Evolutionary conservation across 1,140 invertebrate species (phyloP), one percentile per base, ranked within the genome.

Genomic region (Reticulitermes speratus): DNA sequence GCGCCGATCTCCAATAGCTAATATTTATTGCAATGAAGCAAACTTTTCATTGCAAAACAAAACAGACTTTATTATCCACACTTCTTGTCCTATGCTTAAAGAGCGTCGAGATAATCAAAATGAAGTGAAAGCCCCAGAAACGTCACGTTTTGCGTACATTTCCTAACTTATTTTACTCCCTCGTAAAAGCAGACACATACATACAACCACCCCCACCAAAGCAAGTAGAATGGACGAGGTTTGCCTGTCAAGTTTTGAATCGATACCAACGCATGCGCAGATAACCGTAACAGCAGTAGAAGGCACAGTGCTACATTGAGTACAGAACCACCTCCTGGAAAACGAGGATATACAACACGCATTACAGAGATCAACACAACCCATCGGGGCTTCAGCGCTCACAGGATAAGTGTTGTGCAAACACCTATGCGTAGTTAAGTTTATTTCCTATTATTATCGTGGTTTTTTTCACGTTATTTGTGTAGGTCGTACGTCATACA

Each of bases 241-340:
- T 75, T 75, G 65, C 65, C 65, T 75, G 65, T 75, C 14, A 75
- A 75, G 65, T 75, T 75, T 75, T 75, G 25, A 75, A 75, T 75
- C 65, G 65, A 75, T 75, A 75, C 25, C 14, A 30, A 75, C 65
- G 65, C 65, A 75, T 75, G 65, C 65, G 65, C 65, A 75, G n/a
- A 75, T 30, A 25, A 75, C 7, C 3, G 9, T 30, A 30, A 5
- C 65, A 75, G 65, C n/a, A 75, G 65, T 30, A 75, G 25, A 9
- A 38, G 25, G n/a, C 65, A 75, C 30, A 75, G 25, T 75, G 65
- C 25, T 75, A 75, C 65, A 75, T 5, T 75, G n/a, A 75, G 65
- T 75, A 75, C 0, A 75, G 65, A 75, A 30, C 7, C 25, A 75
- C 1, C 59, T 65, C 21, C 59, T 65, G 9, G 25, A n/a, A 65